Evolutionary conservation across 2,797 vertebrate species (phyloP).

Genomic region (Prunella strophiata): DNA sequence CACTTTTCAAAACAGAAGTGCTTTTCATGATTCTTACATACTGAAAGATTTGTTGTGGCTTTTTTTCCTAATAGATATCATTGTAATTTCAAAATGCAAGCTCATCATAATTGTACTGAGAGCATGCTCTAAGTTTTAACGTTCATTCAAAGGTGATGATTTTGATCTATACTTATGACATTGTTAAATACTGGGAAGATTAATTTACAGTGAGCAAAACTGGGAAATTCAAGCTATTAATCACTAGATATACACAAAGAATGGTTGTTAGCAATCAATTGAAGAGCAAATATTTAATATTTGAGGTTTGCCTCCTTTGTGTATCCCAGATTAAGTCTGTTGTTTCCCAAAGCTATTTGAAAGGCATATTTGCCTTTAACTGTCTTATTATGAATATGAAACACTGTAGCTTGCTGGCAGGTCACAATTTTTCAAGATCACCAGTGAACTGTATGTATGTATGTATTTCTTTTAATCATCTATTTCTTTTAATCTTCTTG

Average conservation of each 20-base stretch:
- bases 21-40: background rate
- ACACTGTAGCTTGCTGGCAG: background rate
- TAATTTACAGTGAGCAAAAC: background rate
- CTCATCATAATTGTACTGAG: background rate
- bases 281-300: slow-evolving; percentile 7
- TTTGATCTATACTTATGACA: background rate
- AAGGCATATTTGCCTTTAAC: background rate
- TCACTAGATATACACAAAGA: background rate
- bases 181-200: background rate
- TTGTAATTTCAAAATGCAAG: background rate
- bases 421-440: slow-evolving; percentile 3
- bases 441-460: background rate
- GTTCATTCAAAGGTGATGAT: background rate
- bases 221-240: background rate
- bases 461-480: slow-evolving; percentile 26
- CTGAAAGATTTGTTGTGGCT: background rate
- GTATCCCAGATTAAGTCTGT: background rate
- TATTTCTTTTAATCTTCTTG: slow-evolving; percentile 46
- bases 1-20: background rate
- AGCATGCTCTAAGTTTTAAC: background rate
- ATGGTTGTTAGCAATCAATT: background rate
- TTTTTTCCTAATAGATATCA: background rate
- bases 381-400: background rate
- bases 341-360: background rate
- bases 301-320: background rate